phyloP scores from a whole-genome alignment of 2,113 vertebrate genomes.

The Stigmatopora argus region DNA sequence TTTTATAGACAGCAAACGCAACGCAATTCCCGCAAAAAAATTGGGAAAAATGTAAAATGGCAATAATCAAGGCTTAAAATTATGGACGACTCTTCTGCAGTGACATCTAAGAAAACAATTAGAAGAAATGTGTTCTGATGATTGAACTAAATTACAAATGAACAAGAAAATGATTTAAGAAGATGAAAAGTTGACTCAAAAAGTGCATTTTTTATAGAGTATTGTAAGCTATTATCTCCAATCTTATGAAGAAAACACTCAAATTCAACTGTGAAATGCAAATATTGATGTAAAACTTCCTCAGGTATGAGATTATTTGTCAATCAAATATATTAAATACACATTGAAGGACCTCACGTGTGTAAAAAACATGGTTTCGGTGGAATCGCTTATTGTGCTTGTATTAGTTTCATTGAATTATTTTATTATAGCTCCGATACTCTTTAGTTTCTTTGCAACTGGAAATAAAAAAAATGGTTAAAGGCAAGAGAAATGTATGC shows the following conservation, averaged over 20 bases:
- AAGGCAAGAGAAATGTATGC: constrained; percentile 11
- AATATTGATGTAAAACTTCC: no score
- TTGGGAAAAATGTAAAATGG: background rate
- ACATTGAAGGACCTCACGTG: no score
- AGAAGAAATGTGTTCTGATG: background rate
- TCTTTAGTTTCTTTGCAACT: background rate
- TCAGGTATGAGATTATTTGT: no score
- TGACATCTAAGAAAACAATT: no score
- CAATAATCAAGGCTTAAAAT: background rate
- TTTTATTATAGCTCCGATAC: background rate
- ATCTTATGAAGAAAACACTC: no score
- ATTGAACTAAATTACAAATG: background rate
- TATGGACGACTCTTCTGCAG: background rate
- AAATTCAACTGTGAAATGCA: no score
- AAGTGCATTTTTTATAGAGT: no score
- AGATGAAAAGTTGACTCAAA: no score
- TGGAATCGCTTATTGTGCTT: background rate
- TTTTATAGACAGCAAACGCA: constrained; percentile 26
- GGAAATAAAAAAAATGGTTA: background rate
- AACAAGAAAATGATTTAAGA: no score
- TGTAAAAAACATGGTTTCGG: no score
- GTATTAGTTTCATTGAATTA: background rate
- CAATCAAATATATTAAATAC: no score
- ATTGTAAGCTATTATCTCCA: no score
- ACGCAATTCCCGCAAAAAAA: background rate